Evolutionary conservation across 1,140 invertebrate genomes (phyloP).

Genomic region (Galendromus occidentalis): DNA sequence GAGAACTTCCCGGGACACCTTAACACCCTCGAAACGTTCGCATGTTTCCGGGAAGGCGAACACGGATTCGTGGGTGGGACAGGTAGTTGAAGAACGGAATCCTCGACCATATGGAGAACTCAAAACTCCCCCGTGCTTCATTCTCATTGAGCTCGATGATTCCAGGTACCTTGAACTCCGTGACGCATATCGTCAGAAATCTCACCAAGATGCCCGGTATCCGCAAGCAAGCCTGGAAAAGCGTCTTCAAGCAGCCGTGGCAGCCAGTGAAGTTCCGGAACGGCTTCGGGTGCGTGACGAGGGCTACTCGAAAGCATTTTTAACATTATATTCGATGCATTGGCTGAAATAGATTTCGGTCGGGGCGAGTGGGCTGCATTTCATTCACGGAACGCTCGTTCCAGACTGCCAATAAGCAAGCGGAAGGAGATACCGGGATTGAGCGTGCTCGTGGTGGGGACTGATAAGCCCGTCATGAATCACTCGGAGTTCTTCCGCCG

Average conservation of each 20-base stretch:
- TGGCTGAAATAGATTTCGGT: no score
- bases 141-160: no score
- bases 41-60: background rate
- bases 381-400: background rate
- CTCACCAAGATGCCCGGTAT: background rate
- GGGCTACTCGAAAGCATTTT: no score
- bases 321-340: no score
- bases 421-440: background rate
- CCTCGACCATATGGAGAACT: no score
- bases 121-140: no score
- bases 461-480: background rate
- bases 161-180: no score
- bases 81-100: background rate
- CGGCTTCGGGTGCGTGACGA: no score
- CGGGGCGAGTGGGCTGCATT: no score
- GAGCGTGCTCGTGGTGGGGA: background rate
- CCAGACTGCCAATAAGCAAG: background rate
- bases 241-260: background rate
- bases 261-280: background rate
- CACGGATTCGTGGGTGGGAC: background rate
- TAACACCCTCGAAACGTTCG: background rate
- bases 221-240: background rate
- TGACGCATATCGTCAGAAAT: no score
- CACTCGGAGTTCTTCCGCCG: slow-evolving; percentile 4
- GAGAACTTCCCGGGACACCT: background rate